These are phyloP conservation scores for Parelbella ahira DNA, from an alignment of 2,888 invertebrate genomes.

Conservation along the genomic window DNA sequence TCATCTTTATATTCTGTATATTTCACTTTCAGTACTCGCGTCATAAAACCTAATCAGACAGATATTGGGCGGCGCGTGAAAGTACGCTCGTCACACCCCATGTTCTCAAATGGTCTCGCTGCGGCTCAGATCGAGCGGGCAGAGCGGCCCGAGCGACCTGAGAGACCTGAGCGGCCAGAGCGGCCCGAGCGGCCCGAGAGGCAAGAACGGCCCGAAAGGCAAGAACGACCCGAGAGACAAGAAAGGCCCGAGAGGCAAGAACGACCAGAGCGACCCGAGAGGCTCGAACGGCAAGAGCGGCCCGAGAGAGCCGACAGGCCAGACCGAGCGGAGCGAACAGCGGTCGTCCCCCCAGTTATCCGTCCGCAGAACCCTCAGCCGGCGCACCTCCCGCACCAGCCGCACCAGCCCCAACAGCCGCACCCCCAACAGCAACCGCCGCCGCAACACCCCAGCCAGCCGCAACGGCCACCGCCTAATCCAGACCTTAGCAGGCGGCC, in stretches of 20 bases:
- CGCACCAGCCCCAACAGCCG: too few relatives aligned
- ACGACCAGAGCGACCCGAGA: too few relatives aligned
- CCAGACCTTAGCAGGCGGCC: slow-evolving; percentile 87
- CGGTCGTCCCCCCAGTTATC: slow-evolving; percentile 38
- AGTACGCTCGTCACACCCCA: slow-evolving; percentile 78
- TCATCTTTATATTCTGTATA: too few relatives aligned
- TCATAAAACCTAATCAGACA: slow-evolving; percentile 94
- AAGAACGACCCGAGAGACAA: slow-evolving; percentile 50
- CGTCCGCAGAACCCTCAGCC: slow-evolving; percentile 37
- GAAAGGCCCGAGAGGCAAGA: too few relatives aligned
- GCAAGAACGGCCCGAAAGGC: slow-evolving; percentile 42
- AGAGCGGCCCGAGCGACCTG: slow-evolving; percentile 43
- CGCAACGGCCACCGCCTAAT: slow-evolving; percentile 73
- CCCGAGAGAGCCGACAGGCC: slow-evolving; percentile 43
- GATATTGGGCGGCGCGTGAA: slow-evolving; percentile 94
- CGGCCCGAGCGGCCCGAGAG: slow-evolving; percentile 52
- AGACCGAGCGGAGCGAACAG: slow-evolving; percentile 39
- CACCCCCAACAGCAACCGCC: slow-evolving; percentile 54
- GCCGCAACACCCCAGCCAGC: slow-evolving; percentile 64
- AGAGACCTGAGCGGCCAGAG: slow-evolving; percentile 48
- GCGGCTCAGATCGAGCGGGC: slow-evolving; percentile 43
- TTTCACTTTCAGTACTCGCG: slow-evolving; percentile 87
- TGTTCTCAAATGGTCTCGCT: slow-evolving; percentile 53
- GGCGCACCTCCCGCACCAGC: too few relatives aligned
- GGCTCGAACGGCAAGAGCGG: too few relatives aligned